Base-by-base conservation (phyloP, 1,140 invertebrate species). In the Gonatopus flavifemur region DNA sequence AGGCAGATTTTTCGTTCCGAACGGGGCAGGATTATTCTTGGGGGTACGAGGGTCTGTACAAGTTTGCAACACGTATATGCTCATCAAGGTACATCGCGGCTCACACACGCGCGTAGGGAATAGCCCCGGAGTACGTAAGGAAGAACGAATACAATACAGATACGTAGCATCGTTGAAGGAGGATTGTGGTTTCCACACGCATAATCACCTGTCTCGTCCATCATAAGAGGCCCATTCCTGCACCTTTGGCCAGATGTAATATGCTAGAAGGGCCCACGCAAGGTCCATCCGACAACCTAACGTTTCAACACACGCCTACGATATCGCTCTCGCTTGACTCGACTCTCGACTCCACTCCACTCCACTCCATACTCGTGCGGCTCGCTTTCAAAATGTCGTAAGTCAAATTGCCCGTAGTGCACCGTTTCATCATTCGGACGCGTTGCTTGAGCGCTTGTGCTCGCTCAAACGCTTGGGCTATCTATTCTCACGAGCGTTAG, bases 181-280 rank as follows among this genome's bases (percentile, higher is more conserved):
- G n/a, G n/a, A 63, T 70, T 62, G 61, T 73, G 69, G 69, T 76
- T 74, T 73, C 66, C 67, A 71, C 69, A 71, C 68, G 69, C 69
- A 70, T 76, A 76, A 76, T 76, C 72, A 74, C 72, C 69, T 76
- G 72, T 74, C 73, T 76, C 73, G 70, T 74, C 66, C 73, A 74
- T 74, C 73, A 76, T 74, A 72, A 69, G n/a, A n/a, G 58, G 45
- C 53, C 52, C 32, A 32, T 19, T 19, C 49, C 53, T 67, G 59
- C 58, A 57, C 53, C 46, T 40, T 45, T 22, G 56, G 55, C 60
- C 69, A 72, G 66, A 74, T 76, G 70, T 72, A 76, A 76, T 75
- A 66, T 64, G 62, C 61, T 61, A 40, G n/a, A n/a, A 49, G 52
- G 61, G 67, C 73, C 73, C 71, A 76, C 73, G 71, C 73, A 72